phyloP scores from a whole-genome alignment of 2,113 vertebrate species.

The Gallinago undulata region DNA sequence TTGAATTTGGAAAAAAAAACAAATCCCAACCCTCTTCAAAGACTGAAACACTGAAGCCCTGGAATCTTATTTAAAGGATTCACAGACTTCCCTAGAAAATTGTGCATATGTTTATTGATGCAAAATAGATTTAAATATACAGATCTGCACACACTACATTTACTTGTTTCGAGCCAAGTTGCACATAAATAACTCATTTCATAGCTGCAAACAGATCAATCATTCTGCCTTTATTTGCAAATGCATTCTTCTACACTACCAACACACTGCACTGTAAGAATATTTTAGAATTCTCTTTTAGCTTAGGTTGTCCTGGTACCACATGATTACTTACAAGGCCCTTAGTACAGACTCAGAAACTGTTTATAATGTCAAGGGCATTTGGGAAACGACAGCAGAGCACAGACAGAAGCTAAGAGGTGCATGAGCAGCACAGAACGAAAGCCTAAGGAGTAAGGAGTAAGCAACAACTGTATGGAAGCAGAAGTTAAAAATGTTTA shows the following conservation, averaged over 20 bases:
- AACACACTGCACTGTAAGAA: neutral
- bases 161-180: conserved; percentile 34
- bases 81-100: neutral
- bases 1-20: neutral
- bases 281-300: neutral
- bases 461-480: neutral
- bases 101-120: conserved; percentile 49
- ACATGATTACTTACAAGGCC: neutral
- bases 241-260: neutral
- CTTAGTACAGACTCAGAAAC: neutral
- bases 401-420: neutral
- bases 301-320: neutral
- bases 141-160: neutral
- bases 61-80: neutral
- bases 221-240: conserved; percentile 35
- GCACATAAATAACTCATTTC: conserved; percentile 39
- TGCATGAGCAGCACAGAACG: neutral
- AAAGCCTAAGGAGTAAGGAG: neutral
- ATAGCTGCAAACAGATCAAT: conserved; percentile 54
- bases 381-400: neutral
- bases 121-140: conserved; percentile 54
- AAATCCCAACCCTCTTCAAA: neutral
- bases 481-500: neutral
- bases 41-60: neutral
- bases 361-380: neutral